Conservation (phyloP, 2,113 vertebrate species). For the Amia ocellicauda region DNA sequence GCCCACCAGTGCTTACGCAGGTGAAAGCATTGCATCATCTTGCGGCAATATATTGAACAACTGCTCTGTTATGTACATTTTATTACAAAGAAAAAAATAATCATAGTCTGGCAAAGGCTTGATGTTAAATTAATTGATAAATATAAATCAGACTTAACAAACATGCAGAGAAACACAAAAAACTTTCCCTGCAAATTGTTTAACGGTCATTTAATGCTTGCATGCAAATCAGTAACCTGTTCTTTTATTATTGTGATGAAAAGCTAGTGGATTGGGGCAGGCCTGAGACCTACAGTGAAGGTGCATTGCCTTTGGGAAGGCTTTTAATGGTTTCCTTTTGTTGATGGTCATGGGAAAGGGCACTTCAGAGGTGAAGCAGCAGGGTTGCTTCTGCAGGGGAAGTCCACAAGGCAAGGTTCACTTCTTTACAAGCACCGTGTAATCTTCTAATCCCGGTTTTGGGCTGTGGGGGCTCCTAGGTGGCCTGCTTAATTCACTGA, state of each 20-base stretch:
- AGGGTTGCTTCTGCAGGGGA: slow-evolving; percentile 38
- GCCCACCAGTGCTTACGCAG: no score
- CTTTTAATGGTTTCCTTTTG: slow-evolving; percentile 45
- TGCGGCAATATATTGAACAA: no score
- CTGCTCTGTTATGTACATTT: no score
- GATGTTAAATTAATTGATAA: no score
- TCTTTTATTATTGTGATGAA: slow-evolving; percentile 26
- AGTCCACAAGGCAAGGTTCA: slow-evolving; percentile 34
- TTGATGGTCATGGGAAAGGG: slow-evolving; percentile 58
- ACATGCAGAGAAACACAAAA: no score
- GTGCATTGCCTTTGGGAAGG: slow-evolving; percentile 39
- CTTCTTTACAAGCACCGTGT: slow-evolving; percentile 55
- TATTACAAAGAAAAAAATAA: no score
- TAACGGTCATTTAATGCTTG: no score
- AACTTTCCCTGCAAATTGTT: no score
- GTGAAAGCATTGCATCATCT: no score
- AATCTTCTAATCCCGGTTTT: slow-evolving; percentile 61
- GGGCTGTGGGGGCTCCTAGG: slow-evolving; percentile 31
- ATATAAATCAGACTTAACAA: no score
- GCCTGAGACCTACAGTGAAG: slow-evolving; percentile 44
- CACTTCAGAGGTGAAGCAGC: slow-evolving; percentile 55
- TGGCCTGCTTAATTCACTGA: slow-evolving; percentile 44
- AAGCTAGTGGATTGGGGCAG: slow-evolving; percentile 25
- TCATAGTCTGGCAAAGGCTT: no score
- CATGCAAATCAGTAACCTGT: slow-evolving; percentile 30